Evolutionary conservation across 1,140 invertebrate genomes (phyloP), one percentile per base, ranked within the genome.

Genomic region (Drosophila lowei): DNA sequence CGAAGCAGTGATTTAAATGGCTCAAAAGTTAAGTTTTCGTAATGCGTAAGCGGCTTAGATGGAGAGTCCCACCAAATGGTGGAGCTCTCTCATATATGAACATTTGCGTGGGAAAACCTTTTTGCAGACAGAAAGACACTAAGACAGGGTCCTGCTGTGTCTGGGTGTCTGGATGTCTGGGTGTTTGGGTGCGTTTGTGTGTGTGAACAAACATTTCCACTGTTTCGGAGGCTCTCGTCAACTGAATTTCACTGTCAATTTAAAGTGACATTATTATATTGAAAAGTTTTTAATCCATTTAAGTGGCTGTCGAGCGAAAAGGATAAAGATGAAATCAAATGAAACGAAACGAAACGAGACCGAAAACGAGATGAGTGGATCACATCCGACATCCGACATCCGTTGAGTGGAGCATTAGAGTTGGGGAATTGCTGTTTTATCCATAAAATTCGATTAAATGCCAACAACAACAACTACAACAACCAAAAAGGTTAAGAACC

Each of bases 11-110:
- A 86, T 88, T 86, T 86, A 86, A 86, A 86, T 86, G 83, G 83
- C 83, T 86, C 83, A 85, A 86, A 86, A 86, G 83, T 88, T 88
- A 86, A 86, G 78, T 86, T 86, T 83, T 83, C 61, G 78, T 88
- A 88, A 88, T 78, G 57, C 74, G 70, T 88, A 86, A 88, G 78
- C 78, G 75, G 83, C 79, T 86, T 86, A 86, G 71, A 70, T 46
- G 44, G 23, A 44, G 30, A n/a, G n/a, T n/a, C n/a, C n/a, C n/a
- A n/a, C n/a, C n/a, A n/a, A n/a, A n/a, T n/a, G n/a, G 3, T 18
- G 28, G 6, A 6, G 7, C 6, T 6, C 47, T 38, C 50, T 18
- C 63, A 68, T 68, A 66, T 66, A 44, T 54, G 23, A 18, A 18
- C 18, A 18, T 18, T 18, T 18, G 18, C 18, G 18, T 18, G 50